Base-by-base conservation (phyloP, 2,888 invertebrate genomes). In the Zele albiditarsus region DNA sequence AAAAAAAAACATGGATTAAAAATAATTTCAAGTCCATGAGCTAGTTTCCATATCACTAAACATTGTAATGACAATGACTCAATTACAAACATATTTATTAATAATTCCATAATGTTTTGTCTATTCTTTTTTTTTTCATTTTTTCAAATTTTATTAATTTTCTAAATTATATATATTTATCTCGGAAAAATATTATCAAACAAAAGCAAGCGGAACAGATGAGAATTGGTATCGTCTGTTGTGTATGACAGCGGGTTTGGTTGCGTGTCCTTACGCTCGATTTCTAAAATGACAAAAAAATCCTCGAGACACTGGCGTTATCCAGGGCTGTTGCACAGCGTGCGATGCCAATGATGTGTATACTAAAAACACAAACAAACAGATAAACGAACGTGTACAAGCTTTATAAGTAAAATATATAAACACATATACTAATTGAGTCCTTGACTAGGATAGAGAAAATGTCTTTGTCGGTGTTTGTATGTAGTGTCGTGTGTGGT, bases 231-330 rank as follows among this genome's bases (percentile, higher is more conserved):
- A 20, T 53, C 53, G 63, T 31, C 28, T 67, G 42, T 27, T 68
- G n/a, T 25, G 23, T 33, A 20, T 65, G 33, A 28, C 71, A 25
- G 5, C 25, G 14, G 20, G 23, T 65, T 65, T 65, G 42, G 3
- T 46, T 67, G 67, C 28, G 77, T 82, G 87, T 85, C 88, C 87
- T 88, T 86, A 86, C 73, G 82, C 83, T 82, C 82, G 88, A 88
- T 88, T 88, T 88, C 88, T 87, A 87, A 87, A 85, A 80, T 77
- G 69, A 79, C 81, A 84, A 84, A 86, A 83, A 79, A 68, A 60
- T 49, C 49, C 53, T 66, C 33, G 75, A 38, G 83, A 80, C 82
- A 81, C 79, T 82, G 82, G 82, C 10, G 12, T 12, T 8, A 79
- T 66, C 80, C 84, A 83, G 82, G 83, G 83, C 79, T 82, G 78